A percentile compares a stretch with the other conserved stretches of the same genome.
These are phyloP conservation scores for Carassius auratus DNA, from an alignment of 2,113 vertebrate species.

Conservation along the genomic window DNA sequence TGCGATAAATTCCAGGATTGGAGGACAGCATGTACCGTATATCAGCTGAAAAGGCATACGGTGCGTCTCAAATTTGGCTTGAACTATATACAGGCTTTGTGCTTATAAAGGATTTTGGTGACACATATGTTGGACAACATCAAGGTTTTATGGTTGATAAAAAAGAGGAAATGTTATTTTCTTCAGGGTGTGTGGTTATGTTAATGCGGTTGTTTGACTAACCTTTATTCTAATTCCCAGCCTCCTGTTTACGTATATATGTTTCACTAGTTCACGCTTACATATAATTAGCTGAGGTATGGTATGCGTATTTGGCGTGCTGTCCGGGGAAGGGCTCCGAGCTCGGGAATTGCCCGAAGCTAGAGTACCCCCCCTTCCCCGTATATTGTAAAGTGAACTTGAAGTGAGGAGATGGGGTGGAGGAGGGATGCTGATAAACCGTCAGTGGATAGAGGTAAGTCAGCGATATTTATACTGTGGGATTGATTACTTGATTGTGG, in stretches of 20 bases:
- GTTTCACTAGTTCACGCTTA: too few species aligned
- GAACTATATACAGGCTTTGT: background rate
- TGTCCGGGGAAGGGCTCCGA: too few species aligned
- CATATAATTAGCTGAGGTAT: too few species aligned
- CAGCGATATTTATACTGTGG: too few species aligned
- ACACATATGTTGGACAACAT: background rate
- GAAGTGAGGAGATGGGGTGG: too few species aligned
- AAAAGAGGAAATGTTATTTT: background rate
- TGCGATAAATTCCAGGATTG: background rate
- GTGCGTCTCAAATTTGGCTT: background rate
- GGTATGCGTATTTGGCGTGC: too few species aligned
- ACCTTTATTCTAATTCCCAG: slow-evolving; percentile 38
- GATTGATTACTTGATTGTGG: too few species aligned
- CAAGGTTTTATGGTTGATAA: background rate
- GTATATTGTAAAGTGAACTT: too few species aligned
- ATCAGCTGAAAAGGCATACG: background rate
- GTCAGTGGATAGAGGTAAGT: too few species aligned
- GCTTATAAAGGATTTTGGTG: background rate
- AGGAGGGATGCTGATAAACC: too few species aligned
- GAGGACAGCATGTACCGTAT: background rate
- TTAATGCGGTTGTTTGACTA: background rate
- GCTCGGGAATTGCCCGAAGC: too few species aligned
- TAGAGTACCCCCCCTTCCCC: too few species aligned
- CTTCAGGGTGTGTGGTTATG: background rate
- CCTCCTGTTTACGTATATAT: background rate